These are phyloP conservation scores for Cryptomyrus ogoouensis DNA, from an alignment of 2,113 vertebrate species.

Conservation along the genomic window DNA sequence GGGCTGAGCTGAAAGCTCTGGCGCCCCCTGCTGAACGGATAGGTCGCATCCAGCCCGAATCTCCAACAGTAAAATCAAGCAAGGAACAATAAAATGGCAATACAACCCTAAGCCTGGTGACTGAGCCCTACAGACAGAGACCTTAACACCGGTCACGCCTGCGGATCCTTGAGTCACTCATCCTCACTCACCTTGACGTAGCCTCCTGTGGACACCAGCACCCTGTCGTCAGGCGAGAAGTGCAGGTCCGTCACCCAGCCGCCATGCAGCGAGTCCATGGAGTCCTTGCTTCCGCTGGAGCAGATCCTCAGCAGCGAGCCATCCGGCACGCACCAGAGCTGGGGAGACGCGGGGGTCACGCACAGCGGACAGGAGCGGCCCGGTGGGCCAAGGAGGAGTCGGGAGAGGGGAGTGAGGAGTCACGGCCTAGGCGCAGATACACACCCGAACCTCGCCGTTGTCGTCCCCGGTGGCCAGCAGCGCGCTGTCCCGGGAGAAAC, in stretches of 20 bases:
- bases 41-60: background rate
- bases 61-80: background rate
- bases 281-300: slow-evolving; percentile 63
- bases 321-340: slow-evolving; percentile 76
- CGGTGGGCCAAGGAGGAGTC: background rate
- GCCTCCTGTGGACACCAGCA: slow-evolving; percentile 82
- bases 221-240: slow-evolving; percentile 77
- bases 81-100: background rate
- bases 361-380: background rate
- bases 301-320: slow-evolving; percentile 74
- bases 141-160: background rate
- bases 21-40: background rate
- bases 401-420: background rate
- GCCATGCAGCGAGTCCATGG: slow-evolving; percentile 73
- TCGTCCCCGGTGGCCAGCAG: slow-evolving; percentile 87
- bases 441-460: slow-evolving; percentile 87
- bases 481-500: slow-evolving; percentile 71
- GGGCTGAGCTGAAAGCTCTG: background rate
- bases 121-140: background rate
- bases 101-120: background rate
- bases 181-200: slow-evolving; percentile 75
- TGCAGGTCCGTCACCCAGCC: slow-evolving; percentile 90
- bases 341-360: background rate
- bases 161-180: background rate
- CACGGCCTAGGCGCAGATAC: slow-evolving; percentile 14